These are phyloP conservation scores for Thalpophila matura DNA, from an alignment of 2,888 invertebrate genomes.

Conservation along the genomic window DNA sequence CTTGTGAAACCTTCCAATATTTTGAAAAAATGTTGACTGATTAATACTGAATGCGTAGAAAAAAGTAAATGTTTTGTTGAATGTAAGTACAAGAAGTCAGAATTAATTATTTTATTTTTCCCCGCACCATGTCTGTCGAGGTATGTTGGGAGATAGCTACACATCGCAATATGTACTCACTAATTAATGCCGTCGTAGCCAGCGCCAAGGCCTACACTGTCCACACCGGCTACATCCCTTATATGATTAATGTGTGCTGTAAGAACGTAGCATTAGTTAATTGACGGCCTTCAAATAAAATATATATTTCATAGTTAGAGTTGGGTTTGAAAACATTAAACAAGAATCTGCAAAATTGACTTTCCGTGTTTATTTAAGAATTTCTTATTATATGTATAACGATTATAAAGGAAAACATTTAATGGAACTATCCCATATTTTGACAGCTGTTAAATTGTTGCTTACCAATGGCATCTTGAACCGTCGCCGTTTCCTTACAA, in stretches of 20 bases:
- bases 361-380: too few species aligned
- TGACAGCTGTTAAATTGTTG: not conserved
- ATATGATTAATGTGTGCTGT: conserved; percentile 97
- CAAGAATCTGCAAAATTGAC: too few species aligned
- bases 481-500: conserved; percentile 93
- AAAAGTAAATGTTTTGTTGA: too few species aligned
- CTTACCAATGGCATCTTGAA: conserved; percentile 95
- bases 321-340: too few species aligned
- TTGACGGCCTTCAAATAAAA: conserved; percentile 27
- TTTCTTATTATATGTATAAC: too few species aligned
- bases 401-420: too few species aligned
- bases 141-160: conserved; percentile 18
- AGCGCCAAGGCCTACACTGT: conserved; percentile 96
- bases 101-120: conserved; percentile 20
- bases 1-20: too few species aligned
- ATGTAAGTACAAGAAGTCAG: not conserved
- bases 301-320: conserved; percentile 11
- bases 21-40: too few species aligned
- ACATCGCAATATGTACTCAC: conserved; percentile 91
- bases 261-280: conserved; percentile 71
- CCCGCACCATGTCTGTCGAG: not conserved
- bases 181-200: conserved; percentile 97
- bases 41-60: too few species aligned
- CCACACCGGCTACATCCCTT: conserved; percentile 95
- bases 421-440: too few species aligned